phyloP scores from a whole-genome alignment of 2,113 vertebrate species.

The Manacus vitellinus region DNA sequence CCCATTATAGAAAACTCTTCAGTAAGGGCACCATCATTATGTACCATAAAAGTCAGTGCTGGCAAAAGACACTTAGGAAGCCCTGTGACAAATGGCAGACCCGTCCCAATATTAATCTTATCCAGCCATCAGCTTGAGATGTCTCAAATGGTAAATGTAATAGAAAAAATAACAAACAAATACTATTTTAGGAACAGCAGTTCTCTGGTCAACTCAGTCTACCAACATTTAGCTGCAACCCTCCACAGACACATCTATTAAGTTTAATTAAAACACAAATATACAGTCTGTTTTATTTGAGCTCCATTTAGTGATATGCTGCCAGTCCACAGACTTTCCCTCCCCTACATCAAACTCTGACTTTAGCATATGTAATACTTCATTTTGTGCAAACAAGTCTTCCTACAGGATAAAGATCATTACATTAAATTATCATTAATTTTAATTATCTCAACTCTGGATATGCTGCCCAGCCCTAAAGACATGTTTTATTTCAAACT shows the following conservation, averaged over 20 bases:
- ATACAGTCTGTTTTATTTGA: background rate
- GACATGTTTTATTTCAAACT: constrained; percentile 30
- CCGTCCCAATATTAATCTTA: background rate
- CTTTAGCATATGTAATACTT: background rate
- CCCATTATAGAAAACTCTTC: background rate
- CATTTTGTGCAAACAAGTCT: constrained; percentile 2
- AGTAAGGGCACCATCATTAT: background rate
- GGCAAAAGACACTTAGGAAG: background rate
- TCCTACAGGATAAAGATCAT: constrained; percentile 4
- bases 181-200: background rate
- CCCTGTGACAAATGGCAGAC: background rate
- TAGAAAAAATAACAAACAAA: constrained; percentile 37
- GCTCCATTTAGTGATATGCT: background rate
- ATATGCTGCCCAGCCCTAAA: background rate
- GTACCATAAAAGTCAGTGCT: background rate
- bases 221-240: background rate
- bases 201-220: background rate
- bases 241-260: background rate
- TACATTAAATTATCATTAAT: constrained; percentile 20
- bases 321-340: background rate
- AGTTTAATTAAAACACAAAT: constrained; percentile 14
- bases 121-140: background rate
- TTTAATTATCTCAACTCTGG: constrained; percentile 30
- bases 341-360: background rate
- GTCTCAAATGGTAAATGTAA: constrained; percentile 19